phyloP scores from a whole-genome alignment of 2,113 vertebrate species.

The Puma concolor region DNA sequence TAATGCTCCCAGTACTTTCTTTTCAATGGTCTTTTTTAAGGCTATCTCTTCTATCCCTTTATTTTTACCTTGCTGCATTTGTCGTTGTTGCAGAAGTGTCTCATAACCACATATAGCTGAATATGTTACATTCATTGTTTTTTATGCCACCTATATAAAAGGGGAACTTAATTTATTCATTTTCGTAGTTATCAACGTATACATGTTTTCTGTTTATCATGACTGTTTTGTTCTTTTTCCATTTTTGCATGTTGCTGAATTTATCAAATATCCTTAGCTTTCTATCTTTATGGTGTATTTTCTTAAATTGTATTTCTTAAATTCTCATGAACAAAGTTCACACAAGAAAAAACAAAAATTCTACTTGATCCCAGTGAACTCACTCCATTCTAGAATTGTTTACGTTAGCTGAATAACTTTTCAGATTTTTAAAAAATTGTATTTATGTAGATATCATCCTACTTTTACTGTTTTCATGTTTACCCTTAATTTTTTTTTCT shows the following conservation, averaged over 20 bases:
- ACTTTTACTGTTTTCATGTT: neutral
- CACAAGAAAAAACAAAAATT: neutral
- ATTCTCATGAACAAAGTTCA: neutral
- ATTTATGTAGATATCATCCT: neutral
- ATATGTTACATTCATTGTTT: neutral
- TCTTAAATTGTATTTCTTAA: neutral
- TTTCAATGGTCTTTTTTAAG: neutral
- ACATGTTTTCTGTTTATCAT: neutral
- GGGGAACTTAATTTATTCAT: neutral
- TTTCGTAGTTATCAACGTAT: neutral
- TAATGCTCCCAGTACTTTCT: neutral
- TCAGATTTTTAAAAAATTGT: neutral
- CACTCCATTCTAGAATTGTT: neutral
- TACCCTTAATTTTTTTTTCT: neutral
- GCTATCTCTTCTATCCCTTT: neutral
- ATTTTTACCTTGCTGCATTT: neutral
- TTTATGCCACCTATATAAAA: neutral
- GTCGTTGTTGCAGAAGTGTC: neutral
- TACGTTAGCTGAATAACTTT: neutral
- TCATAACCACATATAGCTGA: neutral
- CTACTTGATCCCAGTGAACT: neutral
- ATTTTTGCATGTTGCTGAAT: slow-evolving; percentile 10
- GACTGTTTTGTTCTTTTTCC: neutral
- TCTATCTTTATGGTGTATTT: neutral
- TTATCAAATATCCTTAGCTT: neutral